Conservation (phyloP, 2,888 invertebrate species). For the Calliphora vomitoria region DNA sequence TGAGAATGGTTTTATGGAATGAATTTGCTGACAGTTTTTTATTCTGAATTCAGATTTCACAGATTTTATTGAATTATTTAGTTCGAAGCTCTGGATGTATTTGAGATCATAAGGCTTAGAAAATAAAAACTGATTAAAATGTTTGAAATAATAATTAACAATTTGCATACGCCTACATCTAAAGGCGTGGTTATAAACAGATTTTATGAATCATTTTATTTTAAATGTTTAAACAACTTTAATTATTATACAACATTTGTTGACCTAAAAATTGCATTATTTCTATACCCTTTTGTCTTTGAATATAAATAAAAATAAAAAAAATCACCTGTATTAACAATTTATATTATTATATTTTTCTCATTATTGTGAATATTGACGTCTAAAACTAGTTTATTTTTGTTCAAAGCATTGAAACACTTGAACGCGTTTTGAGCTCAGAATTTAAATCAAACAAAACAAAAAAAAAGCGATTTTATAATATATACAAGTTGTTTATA, state of each 20-base stretch:
- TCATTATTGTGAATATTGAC: conserved; percentile 4
- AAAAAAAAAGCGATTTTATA: background rate
- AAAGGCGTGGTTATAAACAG: too few relatives aligned
- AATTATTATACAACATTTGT: background rate
- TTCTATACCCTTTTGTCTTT: background rate
- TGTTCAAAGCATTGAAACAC: conserved; percentile 11
- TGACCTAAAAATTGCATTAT: conserved; percentile 16
- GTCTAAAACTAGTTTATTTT: conserved; percentile 42
- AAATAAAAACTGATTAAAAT: too few relatives aligned
- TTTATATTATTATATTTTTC: background rate
- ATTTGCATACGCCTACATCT: too few relatives aligned
- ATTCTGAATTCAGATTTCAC: too few relatives aligned
- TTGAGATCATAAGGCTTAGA: too few relatives aligned
- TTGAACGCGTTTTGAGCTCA: conserved; percentile 44
- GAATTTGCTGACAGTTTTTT: too few relatives aligned
- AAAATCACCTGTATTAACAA: conserved; percentile 35
- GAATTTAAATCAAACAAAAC: conserved; percentile 14
- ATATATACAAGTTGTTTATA: background rate
- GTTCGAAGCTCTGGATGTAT: too few relatives aligned
- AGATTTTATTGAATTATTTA: too few relatives aligned
- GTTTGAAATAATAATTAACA: too few relatives aligned
- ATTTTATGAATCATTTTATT: too few relatives aligned
- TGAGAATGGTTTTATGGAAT: too few relatives aligned
- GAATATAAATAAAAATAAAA: background rate
- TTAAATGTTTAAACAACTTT: too few relatives aligned